These are phyloP conservation scores for Actias luna DNA, from an alignment of 2,888 invertebrate genomes.

Conservation along the genomic window DNA sequence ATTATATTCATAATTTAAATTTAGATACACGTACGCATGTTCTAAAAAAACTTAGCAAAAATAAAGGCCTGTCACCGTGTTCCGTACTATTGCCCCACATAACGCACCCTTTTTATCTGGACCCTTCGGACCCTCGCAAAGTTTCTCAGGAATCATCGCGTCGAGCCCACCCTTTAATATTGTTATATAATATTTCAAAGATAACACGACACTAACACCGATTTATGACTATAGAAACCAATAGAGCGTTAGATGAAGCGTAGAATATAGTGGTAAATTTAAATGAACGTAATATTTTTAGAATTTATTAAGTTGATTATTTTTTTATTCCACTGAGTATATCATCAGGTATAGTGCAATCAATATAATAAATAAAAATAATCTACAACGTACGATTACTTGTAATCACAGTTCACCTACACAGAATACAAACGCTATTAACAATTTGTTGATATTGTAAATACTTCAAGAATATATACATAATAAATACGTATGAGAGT, in stretches of 20 bases:
- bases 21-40: background rate
- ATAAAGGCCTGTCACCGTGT: slow-evolving; percentile 44
- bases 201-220: slow-evolving; percentile 39
- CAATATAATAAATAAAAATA: no score
- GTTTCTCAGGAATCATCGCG: slow-evolving; percentile 64
- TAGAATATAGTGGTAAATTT: slow-evolving; percentile 23
- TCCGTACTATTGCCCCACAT: slow-evolving; percentile 54
- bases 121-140: slow-evolving; percentile 61
- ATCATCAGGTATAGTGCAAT: no score
- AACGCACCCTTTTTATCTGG: slow-evolving; percentile 68
- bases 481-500: slow-evolving; percentile 18
- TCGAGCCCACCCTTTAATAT: slow-evolving; percentile 57
- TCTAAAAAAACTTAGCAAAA: slow-evolving; percentile 11
- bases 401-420: no score
- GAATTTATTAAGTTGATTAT: background rate
- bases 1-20: background rate
- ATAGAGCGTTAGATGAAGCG: slow-evolving; percentile 35
- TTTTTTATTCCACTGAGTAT: background rate
- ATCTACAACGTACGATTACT: background rate
- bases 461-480: background rate
- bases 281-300: background rate
- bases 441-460: no score
- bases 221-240: slow-evolving; percentile 43
- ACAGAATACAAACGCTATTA: no score
- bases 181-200: slow-evolving; percentile 56